A percentile compares a stretch with the other conserved stretches of the same genome.
Conservation (phyloP, 2,797 vertebrate species). For the Rhyacichthys aspro region DNA sequence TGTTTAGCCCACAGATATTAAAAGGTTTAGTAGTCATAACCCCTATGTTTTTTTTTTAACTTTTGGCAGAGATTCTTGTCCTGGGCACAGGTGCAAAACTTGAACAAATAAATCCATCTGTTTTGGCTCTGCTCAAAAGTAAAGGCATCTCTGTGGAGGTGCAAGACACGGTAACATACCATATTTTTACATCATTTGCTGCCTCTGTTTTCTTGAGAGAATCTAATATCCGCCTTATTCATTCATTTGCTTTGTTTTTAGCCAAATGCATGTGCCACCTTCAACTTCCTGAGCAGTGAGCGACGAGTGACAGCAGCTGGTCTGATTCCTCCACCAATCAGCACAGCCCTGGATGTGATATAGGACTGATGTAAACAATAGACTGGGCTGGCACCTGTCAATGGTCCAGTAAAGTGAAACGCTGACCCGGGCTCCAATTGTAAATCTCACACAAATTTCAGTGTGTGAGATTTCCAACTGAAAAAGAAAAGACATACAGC, state of each 20-base stretch:
- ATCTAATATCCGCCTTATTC: not conserved
- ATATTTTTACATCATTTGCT: not conserved
- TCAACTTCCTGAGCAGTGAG: slow-evolving; percentile 91
- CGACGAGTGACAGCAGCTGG: slow-evolving; percentile 84
- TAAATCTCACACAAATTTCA: too few relatives aligned
- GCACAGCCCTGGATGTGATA: slow-evolving; percentile 46
- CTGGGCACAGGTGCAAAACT: slow-evolving; percentile 88
- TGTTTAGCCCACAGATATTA: not conserved
- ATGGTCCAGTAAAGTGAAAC: not conserved
- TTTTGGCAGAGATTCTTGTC: slow-evolving; percentile 89
- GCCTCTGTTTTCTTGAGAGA: not conserved
- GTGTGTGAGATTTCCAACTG: not conserved
- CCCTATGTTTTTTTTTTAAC: not conserved
- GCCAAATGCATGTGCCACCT: slow-evolving; percentile 95
- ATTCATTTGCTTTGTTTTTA: slow-evolving; percentile 48
- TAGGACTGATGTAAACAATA: not conserved
- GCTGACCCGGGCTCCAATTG: not conserved
- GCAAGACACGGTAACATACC: slow-evolving; percentile 88
- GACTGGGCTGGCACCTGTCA: not conserved
- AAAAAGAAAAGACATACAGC: not conserved
- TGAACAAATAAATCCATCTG: slow-evolving; percentile 79
- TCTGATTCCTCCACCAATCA: slow-evolving; percentile 85
- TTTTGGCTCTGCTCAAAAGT: slow-evolving; percentile 79
- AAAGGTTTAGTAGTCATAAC: too few relatives aligned
- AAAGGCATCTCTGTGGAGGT: slow-evolving; percentile 92